Evolutionary conservation across 1,140 invertebrate genomes (phyloP), one percentile per base, ranked within the genome.

Genomic region (Pogonomyrmex barbatus): DNA sequence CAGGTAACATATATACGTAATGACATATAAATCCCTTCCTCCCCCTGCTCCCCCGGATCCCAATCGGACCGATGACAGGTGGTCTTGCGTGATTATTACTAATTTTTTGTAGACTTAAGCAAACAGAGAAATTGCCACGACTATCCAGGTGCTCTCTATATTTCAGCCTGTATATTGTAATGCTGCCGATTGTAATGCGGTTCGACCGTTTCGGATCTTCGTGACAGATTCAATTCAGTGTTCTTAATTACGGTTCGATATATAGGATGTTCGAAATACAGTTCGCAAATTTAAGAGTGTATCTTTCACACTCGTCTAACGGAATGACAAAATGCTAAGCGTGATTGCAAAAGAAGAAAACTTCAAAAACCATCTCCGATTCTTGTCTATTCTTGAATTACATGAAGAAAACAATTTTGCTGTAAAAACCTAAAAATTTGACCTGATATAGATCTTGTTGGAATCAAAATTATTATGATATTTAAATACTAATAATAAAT

Each of bases 111-210:
- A 14, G 3, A 30, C 30, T 86, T 91, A 83, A 87, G 71, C 93
- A 94, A 94, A 94, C 93, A 94, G 91, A 91, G 75, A 78, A 73
- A 90, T 85, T 12, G 52, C 62, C 50, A 56, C 30, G 52, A 45
- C 24, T 47, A 71, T 71, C 73, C 86, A 83, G 82, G 63, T 88
- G 89, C 33, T 14, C 58, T 39, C 47, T 70, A 45, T 30, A 6
- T n/a, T 56, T 17, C 12, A 50, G 54, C 54, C 14, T 60, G n/a
- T n/a, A n/a, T n/a, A 70, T 36, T 47, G 79, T 30, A 83, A 83
- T 83, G 68, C 17, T 36, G 68, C 24, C 67, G 79, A 70, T 12
- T 58, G 24, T 24, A 24, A 24, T n/a, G 76, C 50, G 84, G 30
- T 30, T 63, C 45, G 71, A 17, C 9, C 81, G 42, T 47, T 30